Evolutionary conservation across 1,140 invertebrate species (phyloP).

Genomic region (Zaprionus taronus): DNA sequence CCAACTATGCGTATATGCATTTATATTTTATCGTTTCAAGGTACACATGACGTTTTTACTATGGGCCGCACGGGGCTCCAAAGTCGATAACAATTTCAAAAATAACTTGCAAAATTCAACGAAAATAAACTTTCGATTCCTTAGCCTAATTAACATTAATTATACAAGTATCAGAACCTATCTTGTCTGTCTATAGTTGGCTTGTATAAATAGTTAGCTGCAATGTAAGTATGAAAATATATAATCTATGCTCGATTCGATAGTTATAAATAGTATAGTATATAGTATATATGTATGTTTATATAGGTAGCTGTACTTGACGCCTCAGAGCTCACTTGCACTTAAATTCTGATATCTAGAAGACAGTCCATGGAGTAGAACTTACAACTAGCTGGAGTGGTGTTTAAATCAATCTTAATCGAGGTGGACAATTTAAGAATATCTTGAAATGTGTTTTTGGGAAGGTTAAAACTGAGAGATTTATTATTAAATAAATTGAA

Average conservation of each 20-base stretch:
- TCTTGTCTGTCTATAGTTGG: slow-evolving; percentile 25
- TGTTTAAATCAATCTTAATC: background rate
- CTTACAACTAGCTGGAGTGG: slow-evolving; percentile 52
- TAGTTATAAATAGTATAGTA: slow-evolving; percentile 20
- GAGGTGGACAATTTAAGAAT: background rate
- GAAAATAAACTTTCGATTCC: slow-evolving; percentile 49
- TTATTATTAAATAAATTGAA: background rate
- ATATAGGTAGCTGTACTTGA: slow-evolving; percentile 7
- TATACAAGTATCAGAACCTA: slow-evolving; percentile 1
- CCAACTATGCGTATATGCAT: background rate
- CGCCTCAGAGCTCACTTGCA: slow-evolving; percentile 37
- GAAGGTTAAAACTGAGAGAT: background rate
- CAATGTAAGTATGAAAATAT: slow-evolving; percentile 73
- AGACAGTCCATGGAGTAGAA: slow-evolving; percentile 79
- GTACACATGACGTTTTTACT: slow-evolving; percentile 73
- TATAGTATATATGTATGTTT: slow-evolving; percentile 27
- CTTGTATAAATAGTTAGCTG: slow-evolving; percentile 59
- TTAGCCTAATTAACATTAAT: slow-evolving; percentile 19
- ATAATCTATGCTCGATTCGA: slow-evolving; percentile 17
- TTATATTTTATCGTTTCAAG: slow-evolving; percentile 54
- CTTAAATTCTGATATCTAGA: slow-evolving; percentile 80
- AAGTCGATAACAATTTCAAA: slow-evolving; percentile 71
- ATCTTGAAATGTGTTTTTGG: background rate
- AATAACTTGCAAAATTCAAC: slow-evolving; percentile 57
- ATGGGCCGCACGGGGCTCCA: slow-evolving; percentile 38